Conservation (phyloP, 2,797 vertebrate genomes). For the Halcyon leucocephala region DNA sequence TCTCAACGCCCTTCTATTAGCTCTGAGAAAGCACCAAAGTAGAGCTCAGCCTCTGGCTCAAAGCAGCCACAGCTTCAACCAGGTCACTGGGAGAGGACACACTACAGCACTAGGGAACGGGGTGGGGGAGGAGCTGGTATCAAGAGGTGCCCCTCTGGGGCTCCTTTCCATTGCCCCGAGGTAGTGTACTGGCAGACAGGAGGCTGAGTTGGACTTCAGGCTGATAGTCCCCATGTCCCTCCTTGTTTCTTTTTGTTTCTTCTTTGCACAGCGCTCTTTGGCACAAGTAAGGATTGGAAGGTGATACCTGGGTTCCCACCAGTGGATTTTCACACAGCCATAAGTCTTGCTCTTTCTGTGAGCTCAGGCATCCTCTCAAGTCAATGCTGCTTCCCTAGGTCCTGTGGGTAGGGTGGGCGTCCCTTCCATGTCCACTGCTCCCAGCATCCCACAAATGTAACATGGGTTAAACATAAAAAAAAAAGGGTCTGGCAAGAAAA, state of each 20-base stretch:
- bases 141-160: neutral
- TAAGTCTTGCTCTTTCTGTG: neutral
- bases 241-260: neutral
- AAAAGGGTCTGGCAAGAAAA: neutral
- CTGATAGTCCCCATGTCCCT: neutral
- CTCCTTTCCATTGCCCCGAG: neutral
- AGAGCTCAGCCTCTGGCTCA: neutral
- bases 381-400: neutral
- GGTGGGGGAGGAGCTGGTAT: neutral
- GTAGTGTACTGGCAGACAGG: neutral
- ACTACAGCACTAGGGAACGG: neutral
- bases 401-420: neutral
- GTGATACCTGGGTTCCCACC: neutral
- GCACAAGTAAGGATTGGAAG: neutral
- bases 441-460: neutral
- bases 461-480: neutral
- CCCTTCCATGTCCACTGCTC: neutral
- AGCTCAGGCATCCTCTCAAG: neutral
- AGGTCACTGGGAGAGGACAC: neutral
- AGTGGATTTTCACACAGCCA: neutral
- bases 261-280: neutral
- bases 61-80: neutral
- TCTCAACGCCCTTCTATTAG: neutral
- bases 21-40: neutral
- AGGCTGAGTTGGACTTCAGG: neutral